A percentile compares a stretch with the other conserved stretches of the same genome.
Conservation (phyloP, 2,113 vertebrate genomes). For the Calidris pygmaea region DNA sequence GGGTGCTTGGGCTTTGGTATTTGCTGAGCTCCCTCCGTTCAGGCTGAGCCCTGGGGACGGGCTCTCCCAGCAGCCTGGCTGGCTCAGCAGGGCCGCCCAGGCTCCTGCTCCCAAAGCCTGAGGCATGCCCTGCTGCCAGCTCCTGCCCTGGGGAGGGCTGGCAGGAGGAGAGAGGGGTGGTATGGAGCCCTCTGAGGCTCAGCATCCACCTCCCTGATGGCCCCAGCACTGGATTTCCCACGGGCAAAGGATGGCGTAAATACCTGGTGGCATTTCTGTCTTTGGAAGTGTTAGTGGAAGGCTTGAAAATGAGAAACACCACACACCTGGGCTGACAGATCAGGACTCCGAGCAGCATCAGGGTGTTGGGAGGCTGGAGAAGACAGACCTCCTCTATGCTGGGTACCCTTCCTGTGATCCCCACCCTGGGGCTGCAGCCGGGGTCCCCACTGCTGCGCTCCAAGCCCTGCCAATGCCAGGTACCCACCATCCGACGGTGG, state of each 20-base stretch:
- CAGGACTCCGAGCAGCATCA: background rate
- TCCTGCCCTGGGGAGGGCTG: background rate
- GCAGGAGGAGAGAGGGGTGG: background rate
- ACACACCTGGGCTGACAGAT: background rate
- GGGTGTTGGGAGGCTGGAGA: background rate
- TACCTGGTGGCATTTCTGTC: rapidly evolving
- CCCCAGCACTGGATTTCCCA: background rate
- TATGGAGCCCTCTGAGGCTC: background rate
- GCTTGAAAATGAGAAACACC: background rate
- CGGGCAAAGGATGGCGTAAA: rapidly evolving
- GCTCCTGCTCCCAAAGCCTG: background rate
- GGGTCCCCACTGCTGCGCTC: background rate
- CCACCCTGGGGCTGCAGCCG: background rate
- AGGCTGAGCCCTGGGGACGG: background rate
- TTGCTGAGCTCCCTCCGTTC: background rate
- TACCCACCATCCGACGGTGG: rapidly evolving
- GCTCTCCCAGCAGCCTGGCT: background rate
- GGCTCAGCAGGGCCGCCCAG: background rate
- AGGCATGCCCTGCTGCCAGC: background rate
- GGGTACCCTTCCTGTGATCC: background rate
- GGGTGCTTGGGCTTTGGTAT: background rate
- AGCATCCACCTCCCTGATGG: background rate
- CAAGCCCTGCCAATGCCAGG: rapidly evolving
- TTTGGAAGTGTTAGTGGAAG: background rate
- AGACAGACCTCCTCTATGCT: rapidly evolving